Evolutionary conservation across 2,797 vertebrate species (phyloP).

Genomic region (Eulemur albifrons): DNA sequence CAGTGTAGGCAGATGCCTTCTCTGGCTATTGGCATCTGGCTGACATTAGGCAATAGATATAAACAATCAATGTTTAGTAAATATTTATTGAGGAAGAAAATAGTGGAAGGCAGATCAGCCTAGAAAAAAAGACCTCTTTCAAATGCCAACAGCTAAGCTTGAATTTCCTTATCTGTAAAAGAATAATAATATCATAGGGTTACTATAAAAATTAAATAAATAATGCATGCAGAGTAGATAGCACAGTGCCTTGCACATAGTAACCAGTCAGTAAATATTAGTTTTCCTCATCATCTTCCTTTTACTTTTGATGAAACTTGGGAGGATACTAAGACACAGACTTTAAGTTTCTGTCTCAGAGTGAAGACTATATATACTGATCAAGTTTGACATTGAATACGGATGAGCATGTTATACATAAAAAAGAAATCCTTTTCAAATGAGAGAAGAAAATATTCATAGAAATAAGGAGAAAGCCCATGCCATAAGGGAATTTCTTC

Average conservation of each 20-base stretch:
- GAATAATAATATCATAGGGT: background rate
- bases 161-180: background rate
- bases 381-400: background rate
- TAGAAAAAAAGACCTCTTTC: slow-evolving; percentile 7
- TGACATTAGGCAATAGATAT: background rate
- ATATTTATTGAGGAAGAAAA: background rate
- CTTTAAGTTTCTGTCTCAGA: background rate
- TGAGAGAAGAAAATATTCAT: background rate
- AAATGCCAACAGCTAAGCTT: background rate
- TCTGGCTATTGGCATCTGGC: background rate
- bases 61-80: background rate
- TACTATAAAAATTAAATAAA: background rate
- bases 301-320: slow-evolving; percentile 9
- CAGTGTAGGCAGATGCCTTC: background rate
- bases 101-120: background rate
- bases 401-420: background rate
- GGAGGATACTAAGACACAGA: background rate
- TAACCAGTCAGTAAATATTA: background rate
- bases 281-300: background rate
- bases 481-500: background rate
- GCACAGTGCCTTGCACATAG: background rate
- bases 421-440: background rate
- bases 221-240: background rate
- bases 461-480: background rate
- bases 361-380: background rate